Percentiles rank a stretch among this genome's conserved stretches.
Conservation (phyloP, 2,797 vertebrate genomes). For the Basileuterus tristriatus region DNA sequence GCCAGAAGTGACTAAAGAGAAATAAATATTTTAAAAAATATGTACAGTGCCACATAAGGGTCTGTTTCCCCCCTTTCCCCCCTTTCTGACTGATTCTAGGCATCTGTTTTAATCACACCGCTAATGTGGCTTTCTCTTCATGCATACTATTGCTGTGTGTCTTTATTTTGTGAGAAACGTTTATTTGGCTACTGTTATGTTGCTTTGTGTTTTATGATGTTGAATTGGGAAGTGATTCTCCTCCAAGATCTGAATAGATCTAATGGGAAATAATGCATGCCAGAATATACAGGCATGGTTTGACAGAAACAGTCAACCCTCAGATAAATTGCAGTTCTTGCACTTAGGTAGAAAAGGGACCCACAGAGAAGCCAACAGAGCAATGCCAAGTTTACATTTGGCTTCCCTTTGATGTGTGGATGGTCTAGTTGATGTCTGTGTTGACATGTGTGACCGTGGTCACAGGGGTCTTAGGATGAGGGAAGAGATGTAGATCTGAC, state of each 20-base stretch:
- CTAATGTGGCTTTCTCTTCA: not conserved
- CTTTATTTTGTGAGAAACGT: slow-evolving; percentile 3
- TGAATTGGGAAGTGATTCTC: not conserved
- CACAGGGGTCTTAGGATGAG: too few species aligned
- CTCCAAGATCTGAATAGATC: not conserved
- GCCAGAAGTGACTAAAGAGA: not conserved
- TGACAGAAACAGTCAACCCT: not conserved
- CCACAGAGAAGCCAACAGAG: not conserved
- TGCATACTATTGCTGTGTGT: not conserved
- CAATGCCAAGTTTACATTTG: not conserved
- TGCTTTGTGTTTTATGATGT: not conserved
- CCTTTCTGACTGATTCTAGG: not conserved
- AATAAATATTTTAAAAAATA: not conserved
- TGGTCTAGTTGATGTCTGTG: not conserved
- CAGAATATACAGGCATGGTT: not conserved
- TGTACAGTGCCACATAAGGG: not conserved
- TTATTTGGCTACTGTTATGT: not conserved
- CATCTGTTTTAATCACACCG: not conserved
- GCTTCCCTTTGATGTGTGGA: accelerated
- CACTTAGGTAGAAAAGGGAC: not conserved
- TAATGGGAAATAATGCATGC: not conserved
- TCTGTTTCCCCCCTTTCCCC: not conserved
- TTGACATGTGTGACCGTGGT: not conserved
- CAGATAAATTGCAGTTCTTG: not conserved
- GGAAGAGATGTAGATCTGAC: too few species aligned